phyloP scores from a whole-genome alignment of 2,113 vertebrate genomes.

The Rallus limicola region DNA sequence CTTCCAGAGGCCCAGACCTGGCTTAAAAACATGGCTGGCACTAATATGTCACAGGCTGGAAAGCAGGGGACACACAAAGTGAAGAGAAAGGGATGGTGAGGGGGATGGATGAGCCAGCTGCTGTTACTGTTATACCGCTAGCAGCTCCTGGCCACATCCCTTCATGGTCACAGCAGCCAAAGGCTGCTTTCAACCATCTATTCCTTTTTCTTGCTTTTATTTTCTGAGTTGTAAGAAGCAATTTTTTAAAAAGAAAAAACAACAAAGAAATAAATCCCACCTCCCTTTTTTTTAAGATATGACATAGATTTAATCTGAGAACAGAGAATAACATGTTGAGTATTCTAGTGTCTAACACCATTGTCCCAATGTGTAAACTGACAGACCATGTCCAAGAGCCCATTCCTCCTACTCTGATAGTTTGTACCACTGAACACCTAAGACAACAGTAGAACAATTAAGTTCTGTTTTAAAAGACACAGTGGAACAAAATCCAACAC shows the following conservation, averaged over 20 bases:
- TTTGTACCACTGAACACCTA: background rate
- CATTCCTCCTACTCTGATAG: background rate
- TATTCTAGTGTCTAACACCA: background rate
- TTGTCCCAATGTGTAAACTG: background rate
- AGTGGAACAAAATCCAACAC: accelerated
- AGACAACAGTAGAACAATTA: background rate
- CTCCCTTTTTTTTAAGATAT: background rate
- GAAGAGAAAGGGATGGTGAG: background rate
- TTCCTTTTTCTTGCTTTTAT: background rate
- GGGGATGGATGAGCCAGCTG: background rate
- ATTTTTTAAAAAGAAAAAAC: background rate
- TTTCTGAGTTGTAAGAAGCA: background rate
- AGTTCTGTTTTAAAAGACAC: background rate
- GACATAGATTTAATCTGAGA: background rate
- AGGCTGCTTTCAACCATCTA: background rate
- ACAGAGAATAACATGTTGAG: background rate
- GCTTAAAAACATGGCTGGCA: background rate
- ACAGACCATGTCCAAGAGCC: background rate
- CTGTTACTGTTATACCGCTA: background rate
- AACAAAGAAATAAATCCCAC: background rate
- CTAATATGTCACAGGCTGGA: background rate
- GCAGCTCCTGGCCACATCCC: background rate
- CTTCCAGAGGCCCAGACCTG: background rate
- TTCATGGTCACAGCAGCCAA: background rate
- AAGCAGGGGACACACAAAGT: background rate